Evolutionary conservation across 1,140 invertebrate genomes (phyloP), one percentile per base, ranked within the genome.

Genomic region (Vanessa atalanta): DNA sequence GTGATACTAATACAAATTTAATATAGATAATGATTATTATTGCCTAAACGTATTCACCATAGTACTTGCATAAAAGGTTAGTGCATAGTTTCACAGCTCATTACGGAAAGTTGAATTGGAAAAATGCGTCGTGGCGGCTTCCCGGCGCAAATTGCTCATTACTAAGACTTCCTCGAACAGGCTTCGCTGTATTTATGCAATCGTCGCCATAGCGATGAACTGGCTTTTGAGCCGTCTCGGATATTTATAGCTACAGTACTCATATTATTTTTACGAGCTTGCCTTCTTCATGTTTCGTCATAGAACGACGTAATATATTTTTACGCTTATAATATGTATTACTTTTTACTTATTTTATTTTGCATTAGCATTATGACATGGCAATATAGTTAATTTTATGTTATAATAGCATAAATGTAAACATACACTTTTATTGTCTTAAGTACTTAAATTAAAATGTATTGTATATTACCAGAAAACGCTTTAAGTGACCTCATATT

Each of bases 21-120:
- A 31, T 31, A 31, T 8, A 43, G 9, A 43, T 43, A 43, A 43
- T 43, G 37, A 43, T 43, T 43, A 43, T 43, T 50, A 50, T 50
- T 15, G 15, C 48, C 48, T 23, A 57, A 57, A 47, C 8, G 43
- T 11, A 47, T 26, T 13, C 43, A 9, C 8, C 15, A 23, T 61
- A 60, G 26, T 47, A 63, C 26, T 83, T 77, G 79, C 74, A 79
- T 79, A 79, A 70, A 68, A 65, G 75, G 57, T 15, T 31, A 37
- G 47, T 77, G 76, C 55, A 53, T 51, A 73, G 76, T 79, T 88
- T 85, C 81, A 81, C 78, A 75, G 55, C 85, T 88, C 81, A 85
- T 86, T 88, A 88, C 77, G 84, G 83, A 80, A 85, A 85, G 82
- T 83, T 85, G 81, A 71, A 77, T 79, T 72, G 72, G 72, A 82